phyloP scores from a whole-genome alignment of 1,140 invertebrate genomes.

The Drosophila bocqueti region DNA sequence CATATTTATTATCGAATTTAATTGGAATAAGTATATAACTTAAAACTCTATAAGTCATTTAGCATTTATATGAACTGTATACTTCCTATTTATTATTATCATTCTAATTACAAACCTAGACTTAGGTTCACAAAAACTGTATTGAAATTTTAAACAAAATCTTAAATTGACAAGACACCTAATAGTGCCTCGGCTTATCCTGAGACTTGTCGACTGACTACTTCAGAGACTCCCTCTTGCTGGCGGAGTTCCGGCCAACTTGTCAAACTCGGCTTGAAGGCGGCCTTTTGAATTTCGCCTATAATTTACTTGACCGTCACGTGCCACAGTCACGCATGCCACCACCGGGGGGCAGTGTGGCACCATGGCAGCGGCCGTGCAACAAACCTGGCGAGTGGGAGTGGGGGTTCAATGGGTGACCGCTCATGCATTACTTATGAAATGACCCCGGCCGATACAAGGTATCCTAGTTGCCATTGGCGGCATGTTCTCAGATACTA shows the following conservation, averaged over 20 bases:
- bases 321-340: constrained; percentile 70
- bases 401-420: constrained; percentile 42
- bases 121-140: too few species aligned
- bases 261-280: constrained; percentile 30
- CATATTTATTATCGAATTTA: too few species aligned
- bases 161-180: not conserved
- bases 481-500: constrained; percentile 48
- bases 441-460: constrained; percentile 39
- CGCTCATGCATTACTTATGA: constrained; percentile 79
- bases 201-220: constrained; percentile 37
- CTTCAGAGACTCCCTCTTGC: constrained; percentile 9
- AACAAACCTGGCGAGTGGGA: constrained; percentile 28
- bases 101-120: too few species aligned
- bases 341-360: constrained; percentile 4
- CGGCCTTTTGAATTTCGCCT: constrained; percentile 57
- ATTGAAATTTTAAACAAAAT: not conserved
- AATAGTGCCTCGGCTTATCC: constrained; percentile 53
- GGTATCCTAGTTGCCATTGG: constrained; percentile 47
- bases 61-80: too few species aligned
- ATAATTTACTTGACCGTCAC: constrained; percentile 79
- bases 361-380: constrained; percentile 23
- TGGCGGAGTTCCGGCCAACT: constrained; percentile 10
- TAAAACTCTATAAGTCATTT: not conserved
- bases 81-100: too few species aligned
- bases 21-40: too few species aligned